Conservation (phyloP, 2,888 invertebrate species). For the Drosophila neotestacea region DNA sequence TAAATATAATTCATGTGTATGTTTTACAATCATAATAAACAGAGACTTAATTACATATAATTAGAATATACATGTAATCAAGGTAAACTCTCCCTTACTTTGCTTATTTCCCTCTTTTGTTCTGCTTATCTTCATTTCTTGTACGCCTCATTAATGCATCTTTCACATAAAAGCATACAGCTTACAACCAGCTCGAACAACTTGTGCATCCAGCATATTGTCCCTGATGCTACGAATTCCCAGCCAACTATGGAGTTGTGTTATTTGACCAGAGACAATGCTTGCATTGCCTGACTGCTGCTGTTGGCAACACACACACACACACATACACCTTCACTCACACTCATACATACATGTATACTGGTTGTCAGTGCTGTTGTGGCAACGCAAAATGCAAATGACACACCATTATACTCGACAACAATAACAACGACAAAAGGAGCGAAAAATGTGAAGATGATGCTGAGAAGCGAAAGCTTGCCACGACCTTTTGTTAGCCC, state of each 20-base stretch:
- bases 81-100: neutral
- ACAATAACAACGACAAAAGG: slow-evolving; percentile 33
- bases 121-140: neutral
- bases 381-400: slow-evolving; percentile 72
- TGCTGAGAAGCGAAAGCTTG: slow-evolving; percentile 37
- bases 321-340: slow-evolving; percentile 1
- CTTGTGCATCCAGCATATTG: slow-evolving; percentile 5
- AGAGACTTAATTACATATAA: neutral
- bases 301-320: slow-evolving; percentile 20
- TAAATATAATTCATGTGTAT: no score
- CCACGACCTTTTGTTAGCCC: slow-evolving; percentile 67
- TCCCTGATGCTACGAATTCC: slow-evolving; percentile 9
- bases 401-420: slow-evolving; percentile 64
- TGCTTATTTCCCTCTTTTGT: neutral
- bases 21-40: no score
- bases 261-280: slow-evolving; percentile 35
- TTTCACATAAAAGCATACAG: slow-evolving; percentile 34
- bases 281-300: slow-evolving; percentile 19
- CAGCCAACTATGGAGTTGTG: slow-evolving; percentile 29
- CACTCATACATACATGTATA: slow-evolving; percentile 22
- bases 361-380: slow-evolving; percentile 40
- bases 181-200: slow-evolving; percentile 16
- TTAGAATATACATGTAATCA: neutral
- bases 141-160: slow-evolving; percentile 56
- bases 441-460: slow-evolving; percentile 47